Evolutionary conservation across 2,888 invertebrate genomes (phyloP).

Genomic region (Diplazon laetatorius): DNA sequence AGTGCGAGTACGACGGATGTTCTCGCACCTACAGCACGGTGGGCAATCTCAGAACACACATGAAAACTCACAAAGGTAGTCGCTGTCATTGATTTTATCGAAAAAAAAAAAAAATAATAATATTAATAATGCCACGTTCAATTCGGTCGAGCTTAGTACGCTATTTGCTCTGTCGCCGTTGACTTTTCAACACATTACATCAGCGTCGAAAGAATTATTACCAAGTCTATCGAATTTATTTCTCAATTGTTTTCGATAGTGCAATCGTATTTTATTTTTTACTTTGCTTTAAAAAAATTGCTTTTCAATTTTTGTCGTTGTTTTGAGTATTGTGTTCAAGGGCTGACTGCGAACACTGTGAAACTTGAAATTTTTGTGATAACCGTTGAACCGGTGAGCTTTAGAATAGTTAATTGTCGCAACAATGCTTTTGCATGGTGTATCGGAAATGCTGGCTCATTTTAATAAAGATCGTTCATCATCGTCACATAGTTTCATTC

Average conservation of each 20-base stretch:
- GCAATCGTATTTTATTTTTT: too few relatives aligned
- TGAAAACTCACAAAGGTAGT: constrained; percentile 97
- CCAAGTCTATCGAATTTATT: not conserved
- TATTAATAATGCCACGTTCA: not conserved
- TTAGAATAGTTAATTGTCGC: constrained; percentile 14
- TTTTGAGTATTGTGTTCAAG: not conserved
- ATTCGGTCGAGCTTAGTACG: not conserved
- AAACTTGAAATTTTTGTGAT: constrained; percentile 13
- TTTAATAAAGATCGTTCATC: constrained; percentile 41
- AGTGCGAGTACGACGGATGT: constrained; percentile 95
- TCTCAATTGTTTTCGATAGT: not conserved
- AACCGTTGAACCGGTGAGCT: not conserved
- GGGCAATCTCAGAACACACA: constrained; percentile 96
- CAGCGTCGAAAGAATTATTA: too few relatives aligned
- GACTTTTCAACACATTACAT: not conserved
- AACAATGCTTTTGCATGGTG: constrained; percentile 59
- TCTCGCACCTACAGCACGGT: constrained; percentile 95
- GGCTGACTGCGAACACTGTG: not conserved
- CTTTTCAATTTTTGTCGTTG: too few relatives aligned
- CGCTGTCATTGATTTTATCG: not conserved
- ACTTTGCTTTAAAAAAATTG: too few relatives aligned
- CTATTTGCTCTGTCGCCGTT: not conserved
- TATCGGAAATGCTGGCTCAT: constrained; percentile 36
- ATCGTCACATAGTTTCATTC: constrained; percentile 19
- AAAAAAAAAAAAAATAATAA: not conserved